Base-by-base conservation (phyloP, 2,888 invertebrate species). In the Plusia festucae region DNA sequence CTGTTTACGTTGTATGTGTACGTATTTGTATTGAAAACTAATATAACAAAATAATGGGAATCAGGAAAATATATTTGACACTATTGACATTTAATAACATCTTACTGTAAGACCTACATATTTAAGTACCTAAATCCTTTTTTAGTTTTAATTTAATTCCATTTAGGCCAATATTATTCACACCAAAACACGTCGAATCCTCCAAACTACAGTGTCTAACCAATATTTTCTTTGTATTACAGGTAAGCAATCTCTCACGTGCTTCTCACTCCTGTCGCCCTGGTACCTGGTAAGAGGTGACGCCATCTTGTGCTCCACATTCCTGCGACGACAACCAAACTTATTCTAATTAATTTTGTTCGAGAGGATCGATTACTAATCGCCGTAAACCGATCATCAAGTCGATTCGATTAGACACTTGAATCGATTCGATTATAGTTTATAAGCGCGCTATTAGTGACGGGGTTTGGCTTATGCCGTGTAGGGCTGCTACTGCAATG, bases 371-470 rank as follows among this genome's bases (percentile, higher is more conserved):
- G 65, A 62, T 68, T 57, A 63, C 73, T 73, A 81, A 76, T 78
- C 66, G 60, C 65, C 49, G 52, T 61, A 51, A 70, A 55, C 53
- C 63, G 69, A 70, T 75, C 76, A 81, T 79, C 82, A 74, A 73
- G 63, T 68, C 58, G 55, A 62, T 65, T 78, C 65, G 52, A 70
- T 60, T 75, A 73, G 70, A 30, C 63, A 62, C 65, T 68, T 57
- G 66, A 69, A 53, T 72, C 64, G 68, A 74, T 78, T 79, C 74
- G 70, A 79, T 82, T 74, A 79, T 71, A 53, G 68, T 53, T n/a
- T 70, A 61, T 74, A 64, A 76, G 46, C 64, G 40, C 60, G 58
- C 63, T 60, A 65, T 75, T 75, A 76, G 60, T 49, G 56, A 32
- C 52, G 76, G 55, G 32, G 16, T 51, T 52, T 52, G 44, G 49